A percentile compares a stretch with the other conserved stretches of the same genome.
These are phyloP conservation scores for Chinchilla lanigera DNA, from an alignment of 2,113 vertebrate genomes.

Conservation along the genomic window DNA sequence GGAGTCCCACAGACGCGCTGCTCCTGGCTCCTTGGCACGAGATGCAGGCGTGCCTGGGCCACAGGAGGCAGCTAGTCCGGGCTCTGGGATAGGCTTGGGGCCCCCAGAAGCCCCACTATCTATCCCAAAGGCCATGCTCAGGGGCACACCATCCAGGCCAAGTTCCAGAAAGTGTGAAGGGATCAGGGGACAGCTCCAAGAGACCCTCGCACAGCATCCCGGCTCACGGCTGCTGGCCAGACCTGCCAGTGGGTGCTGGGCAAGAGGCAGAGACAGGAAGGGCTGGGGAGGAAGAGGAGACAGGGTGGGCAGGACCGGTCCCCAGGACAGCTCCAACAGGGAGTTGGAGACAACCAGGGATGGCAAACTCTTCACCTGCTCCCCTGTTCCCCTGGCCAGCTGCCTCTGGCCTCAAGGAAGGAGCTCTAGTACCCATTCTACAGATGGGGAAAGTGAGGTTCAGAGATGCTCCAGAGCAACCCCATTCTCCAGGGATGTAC, in stretches of 20 bases:
- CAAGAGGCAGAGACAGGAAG: neutral
- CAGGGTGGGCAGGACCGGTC: neutral
- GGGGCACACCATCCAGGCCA: neutral
- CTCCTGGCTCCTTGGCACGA: neutral
- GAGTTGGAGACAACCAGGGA: neutral
- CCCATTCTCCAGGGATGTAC: too few species aligned
- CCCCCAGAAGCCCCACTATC: neutral
- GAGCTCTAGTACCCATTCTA: neutral
- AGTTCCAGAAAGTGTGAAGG: neutral
- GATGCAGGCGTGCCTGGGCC: neutral
- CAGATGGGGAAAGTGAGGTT: neutral
- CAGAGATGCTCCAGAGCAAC: neutral
- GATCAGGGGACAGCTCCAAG: neutral
- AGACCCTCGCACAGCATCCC: neutral
- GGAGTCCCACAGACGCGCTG: neutral
- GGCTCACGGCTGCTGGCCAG: neutral
- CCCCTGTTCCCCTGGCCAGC: fast-evolving
- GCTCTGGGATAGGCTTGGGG: neutral
- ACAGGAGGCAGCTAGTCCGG: neutral
- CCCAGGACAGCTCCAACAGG: neutral
- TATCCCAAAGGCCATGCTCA: neutral
- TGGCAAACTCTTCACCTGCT: neutral
- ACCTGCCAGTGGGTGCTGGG: neutral
- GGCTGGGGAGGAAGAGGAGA: too few species aligned
- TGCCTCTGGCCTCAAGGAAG: neutral